phyloP scores from a whole-genome alignment of 92 coral and sea anemone species.

The Epizoanthus stellaris region DNA sequence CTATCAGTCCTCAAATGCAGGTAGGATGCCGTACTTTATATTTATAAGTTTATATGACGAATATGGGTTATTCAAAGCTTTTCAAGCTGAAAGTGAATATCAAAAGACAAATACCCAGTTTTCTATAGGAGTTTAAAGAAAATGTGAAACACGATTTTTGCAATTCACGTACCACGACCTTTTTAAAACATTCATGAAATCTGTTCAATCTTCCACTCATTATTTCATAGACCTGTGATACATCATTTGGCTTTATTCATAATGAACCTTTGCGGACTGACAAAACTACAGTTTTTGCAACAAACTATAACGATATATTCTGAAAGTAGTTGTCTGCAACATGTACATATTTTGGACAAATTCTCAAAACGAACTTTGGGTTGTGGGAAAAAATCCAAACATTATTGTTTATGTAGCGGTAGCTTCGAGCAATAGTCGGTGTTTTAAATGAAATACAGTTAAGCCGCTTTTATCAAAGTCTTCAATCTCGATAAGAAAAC shows the following conservation, averaged over 20 bases:
- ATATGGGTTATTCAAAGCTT: too few species aligned
- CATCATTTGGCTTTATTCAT: background rate
- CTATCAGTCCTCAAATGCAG: too few species aligned
- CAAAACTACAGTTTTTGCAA: background rate
- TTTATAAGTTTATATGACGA: too few species aligned
- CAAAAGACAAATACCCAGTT: too few species aligned
- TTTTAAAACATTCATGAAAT: background rate
- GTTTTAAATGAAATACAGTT: slow-evolving; percentile 16
- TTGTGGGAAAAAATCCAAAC: background rate
- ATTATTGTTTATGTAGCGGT: slow-evolving; percentile 34
- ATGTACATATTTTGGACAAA: background rate
- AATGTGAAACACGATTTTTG: background rate
- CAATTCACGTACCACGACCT: background rate
- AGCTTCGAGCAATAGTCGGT: slow-evolving; percentile 27
- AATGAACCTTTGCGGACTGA: background rate
- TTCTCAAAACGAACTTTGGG: background rate
- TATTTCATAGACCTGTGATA: background rate
- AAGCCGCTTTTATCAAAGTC: slow-evolving; percentile 24
- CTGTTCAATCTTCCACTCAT: background rate
- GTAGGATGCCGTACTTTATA: too few species aligned
- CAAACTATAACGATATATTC: background rate
- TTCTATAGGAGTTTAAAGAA: too few species aligned
- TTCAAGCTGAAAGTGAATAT: too few species aligned
- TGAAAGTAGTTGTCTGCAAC: background rate
- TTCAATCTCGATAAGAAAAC: slow-evolving; percentile 27